A percentile compares a stretch with the other conserved stretches of the same genome.
Evolutionary conservation across 2,888 invertebrate genomes (phyloP).

Genomic region (Oscheius sp.): DNA sequence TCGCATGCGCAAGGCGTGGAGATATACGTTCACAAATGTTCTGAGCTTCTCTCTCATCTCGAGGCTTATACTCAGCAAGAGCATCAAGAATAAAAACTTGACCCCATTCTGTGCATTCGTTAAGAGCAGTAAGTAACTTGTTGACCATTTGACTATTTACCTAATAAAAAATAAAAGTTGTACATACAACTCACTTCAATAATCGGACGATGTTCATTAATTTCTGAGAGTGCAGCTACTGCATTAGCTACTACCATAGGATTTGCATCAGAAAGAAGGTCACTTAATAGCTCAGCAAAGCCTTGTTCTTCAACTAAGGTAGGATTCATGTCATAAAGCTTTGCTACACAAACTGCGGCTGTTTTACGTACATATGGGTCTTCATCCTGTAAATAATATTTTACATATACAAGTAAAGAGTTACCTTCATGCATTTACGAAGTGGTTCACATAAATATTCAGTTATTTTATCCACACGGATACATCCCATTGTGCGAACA

Average conservation of each 20-base stretch:
- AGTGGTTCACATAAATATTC: slow-evolving; percentile 98
- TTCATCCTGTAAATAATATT: slow-evolving; percentile 77
- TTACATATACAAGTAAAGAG: not conserved
- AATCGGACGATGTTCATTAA: slow-evolving; percentile 92
- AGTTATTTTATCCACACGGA: slow-evolving; percentile 98
- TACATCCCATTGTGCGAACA: slow-evolving; percentile 99
- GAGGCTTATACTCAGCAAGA: slow-evolving; percentile 89
- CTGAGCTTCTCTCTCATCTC: slow-evolving; percentile 96
- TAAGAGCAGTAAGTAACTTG: slow-evolving; percentile 94
- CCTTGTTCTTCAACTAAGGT: slow-evolving; percentile 81
- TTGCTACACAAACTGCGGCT: slow-evolving; percentile 98
- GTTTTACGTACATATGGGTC: slow-evolving; percentile 98
- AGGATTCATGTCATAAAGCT: slow-evolving; percentile 92
- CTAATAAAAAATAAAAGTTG: slow-evolving; percentile 17
- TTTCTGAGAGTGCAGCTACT: slow-evolving; percentile 96
- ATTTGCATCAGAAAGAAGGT: slow-evolving; percentile 96
- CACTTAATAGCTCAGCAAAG: slow-evolving; percentile 93
- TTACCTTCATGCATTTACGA: slow-evolving; percentile 78
- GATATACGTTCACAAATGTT: slow-evolving; percentile 82
- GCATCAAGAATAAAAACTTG: slow-evolving; percentile 89
- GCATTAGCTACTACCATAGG: slow-evolving; percentile 99
- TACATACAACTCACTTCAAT: slow-evolving; percentile 78
- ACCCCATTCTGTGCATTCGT: slow-evolving; percentile 90
- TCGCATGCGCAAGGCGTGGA: slow-evolving; percentile 95
- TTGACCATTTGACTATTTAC: slow-evolving; percentile 97